phyloP scores from a whole-genome alignment of 2,113 vertebrate species.

The Porphyrio hochstetteri region DNA sequence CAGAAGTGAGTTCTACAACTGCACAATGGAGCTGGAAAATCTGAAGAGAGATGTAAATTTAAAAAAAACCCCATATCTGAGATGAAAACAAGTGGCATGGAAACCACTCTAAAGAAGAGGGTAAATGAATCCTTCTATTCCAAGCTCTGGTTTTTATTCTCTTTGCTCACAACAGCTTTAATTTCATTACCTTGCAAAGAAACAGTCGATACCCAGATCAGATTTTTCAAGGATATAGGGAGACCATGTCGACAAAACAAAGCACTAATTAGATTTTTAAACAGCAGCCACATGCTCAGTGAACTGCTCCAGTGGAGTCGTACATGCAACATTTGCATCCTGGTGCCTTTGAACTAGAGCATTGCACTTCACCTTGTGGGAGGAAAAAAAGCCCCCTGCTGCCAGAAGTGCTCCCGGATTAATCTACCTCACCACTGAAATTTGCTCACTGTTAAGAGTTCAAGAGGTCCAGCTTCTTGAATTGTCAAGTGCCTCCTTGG shows the following conservation, averaged over 20 bases:
- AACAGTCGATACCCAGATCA: constrained; percentile 7
- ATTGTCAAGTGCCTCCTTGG: background rate
- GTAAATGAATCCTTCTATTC: background rate
- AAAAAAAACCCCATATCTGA: background rate
- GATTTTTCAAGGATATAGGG: constrained; percentile 13
- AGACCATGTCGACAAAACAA: background rate
- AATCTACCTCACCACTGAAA: background rate
- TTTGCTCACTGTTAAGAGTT: background rate
- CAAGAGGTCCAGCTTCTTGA: background rate
- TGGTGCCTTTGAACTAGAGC: background rate
- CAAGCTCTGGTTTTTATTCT: constrained; percentile 13
- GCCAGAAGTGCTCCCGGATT: background rate
- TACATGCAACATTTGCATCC: background rate
- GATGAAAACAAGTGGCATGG: background rate
- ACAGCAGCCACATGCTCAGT: background rate
- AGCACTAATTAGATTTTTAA: constrained; percentile 8
- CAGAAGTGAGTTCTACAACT: background rate
- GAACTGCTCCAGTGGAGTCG: background rate
- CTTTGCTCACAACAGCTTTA: constrained; percentile 14
- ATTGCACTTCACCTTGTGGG: background rate
- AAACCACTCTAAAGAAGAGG: background rate
- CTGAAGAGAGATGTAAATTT: background rate
- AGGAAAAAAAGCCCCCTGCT: background rate
- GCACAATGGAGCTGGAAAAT: background rate
- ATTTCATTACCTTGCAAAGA: constrained; percentile 35